Evolutionary conservation across 2,888 invertebrate genomes (phyloP).

Genomic region (Rhogogaster chlorosoma): DNA sequence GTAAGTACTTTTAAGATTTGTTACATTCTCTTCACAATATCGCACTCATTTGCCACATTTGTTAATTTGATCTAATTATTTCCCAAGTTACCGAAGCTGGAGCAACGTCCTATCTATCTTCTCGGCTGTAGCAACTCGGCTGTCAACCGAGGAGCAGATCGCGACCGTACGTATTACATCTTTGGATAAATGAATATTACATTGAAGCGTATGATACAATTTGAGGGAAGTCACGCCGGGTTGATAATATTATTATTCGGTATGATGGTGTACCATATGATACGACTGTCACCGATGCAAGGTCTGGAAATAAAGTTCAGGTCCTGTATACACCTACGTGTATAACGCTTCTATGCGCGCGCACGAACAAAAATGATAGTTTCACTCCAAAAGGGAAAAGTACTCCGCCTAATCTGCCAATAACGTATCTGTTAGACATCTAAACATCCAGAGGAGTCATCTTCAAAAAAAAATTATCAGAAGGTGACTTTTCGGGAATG

Average conservation of each 20-base stretch:
- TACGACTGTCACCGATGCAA: too few relatives aligned
- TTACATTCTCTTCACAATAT: background rate
- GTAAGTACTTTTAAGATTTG: conserved; percentile 61
- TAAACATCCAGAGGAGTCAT: background rate
- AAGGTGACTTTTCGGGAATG: too few relatives aligned
- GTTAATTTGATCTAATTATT: background rate
- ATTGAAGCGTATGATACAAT: background rate
- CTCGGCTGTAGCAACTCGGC: conserved; percentile 57
- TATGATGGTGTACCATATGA: too few relatives aligned
- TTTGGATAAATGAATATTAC: background rate
- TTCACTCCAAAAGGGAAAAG: too few relatives aligned
- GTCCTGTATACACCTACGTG: too few relatives aligned
- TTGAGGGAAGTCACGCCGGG: background rate
- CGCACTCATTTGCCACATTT: conserved; percentile 3
- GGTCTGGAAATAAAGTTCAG: too few relatives aligned
- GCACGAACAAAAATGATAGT: too few relatives aligned
- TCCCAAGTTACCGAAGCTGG: conserved; percentile 66
- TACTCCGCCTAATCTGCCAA: background rate
- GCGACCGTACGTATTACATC: conserved; percentile 58
- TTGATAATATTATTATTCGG: background rate
- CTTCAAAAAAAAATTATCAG: too few relatives aligned
- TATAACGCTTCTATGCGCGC: too few relatives aligned
- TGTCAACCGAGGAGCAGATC: conserved; percentile 61
- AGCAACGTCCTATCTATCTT: conserved; percentile 61
- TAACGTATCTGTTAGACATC: background rate